A percentile compares a stretch with the other conserved stretches of the same genome.
phyloP scores from a whole-genome alignment of 2,888 invertebrate species.

The Pseudococcus longispinus region DNA sequence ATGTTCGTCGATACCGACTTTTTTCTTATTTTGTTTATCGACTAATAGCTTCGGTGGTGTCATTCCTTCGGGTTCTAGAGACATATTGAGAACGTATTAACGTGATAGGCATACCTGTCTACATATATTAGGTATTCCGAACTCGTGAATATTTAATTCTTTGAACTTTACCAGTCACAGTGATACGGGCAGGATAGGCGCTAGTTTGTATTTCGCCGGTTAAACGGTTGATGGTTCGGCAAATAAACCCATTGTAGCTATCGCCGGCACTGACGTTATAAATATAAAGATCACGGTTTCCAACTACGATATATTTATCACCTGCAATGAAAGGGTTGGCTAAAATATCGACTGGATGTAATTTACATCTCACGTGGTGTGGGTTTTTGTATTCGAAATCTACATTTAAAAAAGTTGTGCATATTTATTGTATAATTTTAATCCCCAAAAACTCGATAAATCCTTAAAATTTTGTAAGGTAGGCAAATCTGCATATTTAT shows the following conservation, averaged over 20 bases:
- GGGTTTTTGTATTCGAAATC: no score
- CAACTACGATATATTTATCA: constrained; percentile 78
- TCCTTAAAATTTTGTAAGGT: neutral
- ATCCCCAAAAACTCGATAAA: neutral
- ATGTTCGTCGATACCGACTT: constrained; percentile 75
- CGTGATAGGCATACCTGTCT: neutral
- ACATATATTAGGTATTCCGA: neutral
- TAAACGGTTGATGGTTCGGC: constrained; percentile 80
- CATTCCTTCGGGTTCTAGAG: constrained; percentile 76
- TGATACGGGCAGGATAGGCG: constrained; percentile 74
- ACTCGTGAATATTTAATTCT: neutral
- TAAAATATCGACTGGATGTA: neutral
- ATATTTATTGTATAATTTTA: no score
- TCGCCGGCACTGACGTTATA: constrained; percentile 79
- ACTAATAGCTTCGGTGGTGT: constrained; percentile 77
- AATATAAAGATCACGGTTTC: constrained; percentile 84
- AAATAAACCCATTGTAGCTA: constrained; percentile 80
- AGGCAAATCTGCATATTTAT: neutral
- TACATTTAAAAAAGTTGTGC: no score
- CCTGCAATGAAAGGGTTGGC: constrained; percentile 60
- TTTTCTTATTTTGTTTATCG: constrained; percentile 73
- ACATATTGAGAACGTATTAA: constrained; percentile 26
- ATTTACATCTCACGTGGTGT: neutral
- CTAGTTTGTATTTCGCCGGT: constrained; percentile 76
- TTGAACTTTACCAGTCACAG: constrained; percentile 66